These are phyloP conservation scores for Biston stratarius DNA, from an alignment of 2,888 invertebrate species.

Conservation along the genomic window DNA sequence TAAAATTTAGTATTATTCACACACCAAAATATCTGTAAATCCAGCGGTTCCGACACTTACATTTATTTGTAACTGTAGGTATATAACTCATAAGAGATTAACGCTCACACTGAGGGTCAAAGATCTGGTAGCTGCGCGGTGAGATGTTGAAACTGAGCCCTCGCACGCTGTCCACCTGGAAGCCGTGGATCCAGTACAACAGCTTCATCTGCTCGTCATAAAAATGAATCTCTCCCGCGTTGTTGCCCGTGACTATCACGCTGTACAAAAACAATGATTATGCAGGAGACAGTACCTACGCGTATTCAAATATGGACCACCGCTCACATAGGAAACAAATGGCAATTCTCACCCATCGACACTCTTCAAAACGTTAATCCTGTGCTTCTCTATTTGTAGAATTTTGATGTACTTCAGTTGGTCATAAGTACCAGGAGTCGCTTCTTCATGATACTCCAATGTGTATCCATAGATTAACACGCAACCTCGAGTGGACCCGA, in stretches of 20 bases:
- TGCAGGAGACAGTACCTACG: no score
- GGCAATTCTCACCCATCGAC: conserved; percentile 78
- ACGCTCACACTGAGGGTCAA: conserved; percentile 70
- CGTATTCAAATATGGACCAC: no score
- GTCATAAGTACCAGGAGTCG: conserved; percentile 63
- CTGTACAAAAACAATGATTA: conserved; percentile 57
- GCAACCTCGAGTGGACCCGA: conserved; percentile 79
- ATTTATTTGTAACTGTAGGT: no score
- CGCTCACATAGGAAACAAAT: not conserved
- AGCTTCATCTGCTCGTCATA: conserved; percentile 86
- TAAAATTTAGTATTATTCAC: no score
- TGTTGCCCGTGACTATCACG: conserved; percentile 85
- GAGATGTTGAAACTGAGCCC: conserved; percentile 82
- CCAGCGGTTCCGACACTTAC: no score
- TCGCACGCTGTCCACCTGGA: conserved; percentile 76
- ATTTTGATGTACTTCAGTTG: conserved; percentile 78
- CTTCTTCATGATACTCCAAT: conserved; percentile 66
- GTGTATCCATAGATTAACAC: conserved; percentile 83
- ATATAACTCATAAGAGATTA: no score
- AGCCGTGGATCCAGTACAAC: conserved; percentile 85
- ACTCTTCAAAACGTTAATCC: conserved; percentile 79
- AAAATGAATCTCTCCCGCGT: conserved; percentile 84
- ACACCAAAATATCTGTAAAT: no score
- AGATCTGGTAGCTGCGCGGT: conserved; percentile 66
- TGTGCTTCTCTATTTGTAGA: conserved; percentile 72